These are phyloP conservation scores for Oenanthe oenanthe DNA, from an alignment of 2,113 vertebrate species.

Conservation along the genomic window DNA sequence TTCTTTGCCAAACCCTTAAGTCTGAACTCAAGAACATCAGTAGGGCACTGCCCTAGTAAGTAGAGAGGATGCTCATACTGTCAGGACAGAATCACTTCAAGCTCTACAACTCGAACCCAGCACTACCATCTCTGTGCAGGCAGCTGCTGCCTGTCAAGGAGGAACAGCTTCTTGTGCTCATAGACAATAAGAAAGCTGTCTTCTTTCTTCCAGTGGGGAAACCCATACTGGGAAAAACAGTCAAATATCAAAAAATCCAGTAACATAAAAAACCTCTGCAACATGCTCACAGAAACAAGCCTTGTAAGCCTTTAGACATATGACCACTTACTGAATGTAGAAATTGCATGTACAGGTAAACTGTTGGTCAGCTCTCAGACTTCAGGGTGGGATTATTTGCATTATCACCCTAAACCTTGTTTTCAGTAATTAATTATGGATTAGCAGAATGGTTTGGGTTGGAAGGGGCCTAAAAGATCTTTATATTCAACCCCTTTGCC, in stretches of 20 bases:
- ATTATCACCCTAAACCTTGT: neutral
- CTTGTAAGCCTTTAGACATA: neutral
- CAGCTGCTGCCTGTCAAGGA: neutral
- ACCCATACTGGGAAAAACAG: neutral
- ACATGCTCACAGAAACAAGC: neutral
- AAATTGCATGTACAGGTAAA: neutral
- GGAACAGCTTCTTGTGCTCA: neutral
- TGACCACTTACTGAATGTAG: fast-evolving
- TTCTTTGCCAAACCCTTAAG: neutral
- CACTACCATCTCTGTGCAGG: neutral
- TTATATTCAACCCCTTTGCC: neutral
- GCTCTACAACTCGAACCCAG: neutral
- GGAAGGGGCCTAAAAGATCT: neutral
- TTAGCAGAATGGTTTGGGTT: neutral
- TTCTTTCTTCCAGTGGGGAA: neutral
- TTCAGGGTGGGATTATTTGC: neutral
- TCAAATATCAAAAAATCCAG: neutral
- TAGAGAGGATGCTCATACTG: neutral
- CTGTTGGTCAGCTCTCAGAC: neutral
- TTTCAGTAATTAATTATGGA: neutral
- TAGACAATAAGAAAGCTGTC: neutral
- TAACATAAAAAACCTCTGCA: neutral
- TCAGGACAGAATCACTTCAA: neutral
- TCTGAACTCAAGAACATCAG: neutral
- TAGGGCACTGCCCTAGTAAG: neutral